A percentile compares a stretch with the other conserved stretches of the same genome.
Conservation (phyloP, 2,888 invertebrate species). For the Myopa tessellatipennis region DNA sequence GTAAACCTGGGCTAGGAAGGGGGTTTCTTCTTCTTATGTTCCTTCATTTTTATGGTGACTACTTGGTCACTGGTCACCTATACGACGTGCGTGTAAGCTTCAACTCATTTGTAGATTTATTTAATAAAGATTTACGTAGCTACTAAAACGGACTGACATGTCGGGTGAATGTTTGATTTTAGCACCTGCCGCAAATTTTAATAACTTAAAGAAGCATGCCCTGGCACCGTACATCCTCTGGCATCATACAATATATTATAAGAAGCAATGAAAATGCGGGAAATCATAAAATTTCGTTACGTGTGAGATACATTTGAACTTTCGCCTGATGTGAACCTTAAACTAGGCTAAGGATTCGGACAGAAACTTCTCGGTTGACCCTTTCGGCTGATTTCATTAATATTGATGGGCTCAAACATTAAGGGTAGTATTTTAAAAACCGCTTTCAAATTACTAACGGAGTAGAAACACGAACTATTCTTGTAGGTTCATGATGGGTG, state of each 20-base stretch:
- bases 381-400: not conserved
- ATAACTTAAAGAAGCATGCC: not conserved
- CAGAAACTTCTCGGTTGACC: not conserved
- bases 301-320: not conserved
- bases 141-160: not conserved
- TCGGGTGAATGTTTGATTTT: not conserved
- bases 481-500: too few relatives aligned
- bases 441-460: not conserved
- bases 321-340: conserved; percentile 15
- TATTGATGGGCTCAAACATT: not conserved
- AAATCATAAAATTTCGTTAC: not conserved
- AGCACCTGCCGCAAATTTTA: too few relatives aligned
- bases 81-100: not conserved
- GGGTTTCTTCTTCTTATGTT: not conserved
- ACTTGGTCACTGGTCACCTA: not conserved
- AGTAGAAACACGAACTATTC: too few relatives aligned
- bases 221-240: not conserved
- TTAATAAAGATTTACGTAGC: not conserved
- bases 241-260: not conserved
- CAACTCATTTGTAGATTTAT: not conserved
- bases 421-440: not conserved
- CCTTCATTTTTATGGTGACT: not conserved
- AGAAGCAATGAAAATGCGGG: not conserved
- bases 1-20: too few relatives aligned
- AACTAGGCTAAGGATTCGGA: conserved; percentile 34